These are phyloP conservation scores for Allenopithecus nigroviridis DNA, from an alignment of 2,797 vertebrate species.

Conservation along the genomic window DNA sequence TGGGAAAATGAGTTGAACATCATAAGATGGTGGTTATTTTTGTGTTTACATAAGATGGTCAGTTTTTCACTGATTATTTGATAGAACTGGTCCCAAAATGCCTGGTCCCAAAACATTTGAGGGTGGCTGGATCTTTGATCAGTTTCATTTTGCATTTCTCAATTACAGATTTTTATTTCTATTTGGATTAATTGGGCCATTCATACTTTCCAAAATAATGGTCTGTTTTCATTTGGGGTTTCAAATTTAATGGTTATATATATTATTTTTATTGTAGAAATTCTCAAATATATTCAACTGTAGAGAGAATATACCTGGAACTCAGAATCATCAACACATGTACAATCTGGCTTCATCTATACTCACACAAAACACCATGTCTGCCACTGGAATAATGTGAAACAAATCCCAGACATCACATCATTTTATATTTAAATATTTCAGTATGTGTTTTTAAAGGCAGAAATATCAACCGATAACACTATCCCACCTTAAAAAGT, in stretches of 20 bases:
- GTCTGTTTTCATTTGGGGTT: neutral
- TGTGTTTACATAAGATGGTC: neutral
- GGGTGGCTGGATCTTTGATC: neutral
- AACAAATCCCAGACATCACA: neutral
- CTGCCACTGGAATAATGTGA: conserved; percentile 17
- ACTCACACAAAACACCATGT: neutral
- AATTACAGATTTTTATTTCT: neutral
- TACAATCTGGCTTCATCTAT: neutral
- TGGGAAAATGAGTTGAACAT: neutral
- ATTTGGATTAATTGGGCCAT: neutral
- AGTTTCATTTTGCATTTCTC: conserved; percentile 17
- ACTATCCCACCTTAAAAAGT: neutral
- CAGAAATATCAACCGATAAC: neutral
- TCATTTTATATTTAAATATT: conserved; percentile 30
- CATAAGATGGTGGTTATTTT: neutral
- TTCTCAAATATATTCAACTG: neutral
- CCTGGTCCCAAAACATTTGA: neutral
- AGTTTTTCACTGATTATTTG: conserved; percentile 12
- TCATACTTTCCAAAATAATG: conserved; percentile 6
- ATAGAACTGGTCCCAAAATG: neutral
- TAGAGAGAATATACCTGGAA: neutral
- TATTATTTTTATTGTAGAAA: neutral
- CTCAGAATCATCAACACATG: neutral
- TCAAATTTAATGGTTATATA: conserved; percentile 15
- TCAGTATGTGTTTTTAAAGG: neutral